Conservation (phyloP, 1,140 invertebrate species). For the Drosophila repletoides region DNA sequence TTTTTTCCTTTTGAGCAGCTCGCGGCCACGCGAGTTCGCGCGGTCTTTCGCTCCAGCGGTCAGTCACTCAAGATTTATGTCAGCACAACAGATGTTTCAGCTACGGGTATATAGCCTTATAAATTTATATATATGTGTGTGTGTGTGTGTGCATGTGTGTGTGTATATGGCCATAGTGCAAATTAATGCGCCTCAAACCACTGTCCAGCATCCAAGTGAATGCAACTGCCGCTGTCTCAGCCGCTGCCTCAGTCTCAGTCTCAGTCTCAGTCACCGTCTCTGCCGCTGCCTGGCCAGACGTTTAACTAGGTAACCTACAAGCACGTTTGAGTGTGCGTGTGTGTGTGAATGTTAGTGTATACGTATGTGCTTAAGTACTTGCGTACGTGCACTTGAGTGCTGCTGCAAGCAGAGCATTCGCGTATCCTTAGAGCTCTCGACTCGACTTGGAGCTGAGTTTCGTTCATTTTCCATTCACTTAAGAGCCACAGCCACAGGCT, state of each 20-base stretch:
- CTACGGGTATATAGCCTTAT: constrained; percentile 9
- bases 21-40: constrained; percentile 53
- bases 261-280: constrained; percentile 21
- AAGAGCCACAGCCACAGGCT: constrained; percentile 56
- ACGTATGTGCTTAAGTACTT: constrained; percentile 61
- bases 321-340: neutral
- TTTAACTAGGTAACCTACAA: constrained; percentile 74
- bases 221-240: constrained; percentile 8
- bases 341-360: neutral
- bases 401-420: constrained; percentile 44
- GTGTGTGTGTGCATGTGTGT: too few relatives aligned
- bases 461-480: constrained; percentile 60
- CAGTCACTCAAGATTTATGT: constrained; percentile 81
- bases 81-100: constrained; percentile 73
- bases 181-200: constrained; percentile 37
- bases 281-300: constrained; percentile 8
- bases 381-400: constrained; percentile 65
- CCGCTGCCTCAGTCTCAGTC: neutral
- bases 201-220: neutral
- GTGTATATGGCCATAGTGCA: too few relatives aligned
- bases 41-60: constrained; percentile 77
- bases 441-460: constrained; percentile 11
- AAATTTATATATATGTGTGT: too few relatives aligned
- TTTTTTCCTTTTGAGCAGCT: constrained; percentile 17
- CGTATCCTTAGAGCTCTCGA: constrained; percentile 40